Evolutionary conservation across 2,888 invertebrate genomes (phyloP).

Genomic region (Agonopterix arenella): DNA sequence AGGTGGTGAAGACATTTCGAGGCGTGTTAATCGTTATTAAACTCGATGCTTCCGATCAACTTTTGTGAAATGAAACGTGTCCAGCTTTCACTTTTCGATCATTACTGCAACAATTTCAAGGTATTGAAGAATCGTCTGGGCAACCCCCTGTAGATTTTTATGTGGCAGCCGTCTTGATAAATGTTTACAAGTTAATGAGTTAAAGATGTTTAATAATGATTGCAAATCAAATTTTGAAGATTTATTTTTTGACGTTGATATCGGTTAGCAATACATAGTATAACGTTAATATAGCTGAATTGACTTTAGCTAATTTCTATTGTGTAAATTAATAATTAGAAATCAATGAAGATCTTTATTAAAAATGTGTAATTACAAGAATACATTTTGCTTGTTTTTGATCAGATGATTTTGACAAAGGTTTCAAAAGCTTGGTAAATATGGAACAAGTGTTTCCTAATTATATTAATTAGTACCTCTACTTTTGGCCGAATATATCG

Average conservation of each 20-base stretch:
- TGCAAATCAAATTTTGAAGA: too few relatives aligned
- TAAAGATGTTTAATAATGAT: too few relatives aligned
- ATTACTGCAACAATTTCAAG: conserved; percentile 34
- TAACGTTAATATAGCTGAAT: too few relatives aligned
- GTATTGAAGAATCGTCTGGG: conserved; percentile 6
- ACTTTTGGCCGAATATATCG: too few relatives aligned
- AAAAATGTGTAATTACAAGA: background rate
- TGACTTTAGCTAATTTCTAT: too few relatives aligned
- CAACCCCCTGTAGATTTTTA: conserved; percentile 30
- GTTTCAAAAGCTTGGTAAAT: too few relatives aligned
- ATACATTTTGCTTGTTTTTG: background rate
- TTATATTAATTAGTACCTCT: too few relatives aligned
- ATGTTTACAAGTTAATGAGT: background rate
- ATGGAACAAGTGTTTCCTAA: too few relatives aligned
- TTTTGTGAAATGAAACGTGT: conserved; percentile 46
- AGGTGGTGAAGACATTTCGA: conserved; percentile 17
- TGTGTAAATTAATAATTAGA: background rate
- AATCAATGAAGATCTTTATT: too few relatives aligned
- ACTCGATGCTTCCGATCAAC: conserved; percentile 51
- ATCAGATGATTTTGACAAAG: too few relatives aligned
- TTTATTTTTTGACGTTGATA: too few relatives aligned
- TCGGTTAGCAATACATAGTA: too few relatives aligned
- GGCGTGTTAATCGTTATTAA: conserved; percentile 55
- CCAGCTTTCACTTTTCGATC: conserved; percentile 64
- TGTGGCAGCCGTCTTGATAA: conserved; percentile 10